Percentiles rank a stretch among this genome's conserved stretches.
Conservation (phyloP, 2,888 invertebrate genomes). For the Dasysyrphus tricinctus region DNA sequence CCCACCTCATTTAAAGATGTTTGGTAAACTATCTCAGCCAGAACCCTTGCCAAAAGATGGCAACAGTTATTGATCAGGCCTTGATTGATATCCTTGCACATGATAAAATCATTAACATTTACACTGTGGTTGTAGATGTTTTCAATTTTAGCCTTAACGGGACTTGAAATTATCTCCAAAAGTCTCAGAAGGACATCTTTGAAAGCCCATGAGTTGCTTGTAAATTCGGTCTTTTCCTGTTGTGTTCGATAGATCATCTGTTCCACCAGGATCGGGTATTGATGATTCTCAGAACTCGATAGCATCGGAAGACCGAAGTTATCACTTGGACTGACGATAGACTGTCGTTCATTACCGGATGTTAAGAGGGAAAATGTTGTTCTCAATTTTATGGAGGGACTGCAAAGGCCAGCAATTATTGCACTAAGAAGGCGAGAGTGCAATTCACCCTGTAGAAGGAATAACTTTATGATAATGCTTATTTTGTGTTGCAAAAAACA, state of each 20-base stretch:
- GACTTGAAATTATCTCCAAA: slow-evolving; percentile 91
- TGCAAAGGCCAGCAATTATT: slow-evolving; percentile 93
- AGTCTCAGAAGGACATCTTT: slow-evolving; percentile 93
- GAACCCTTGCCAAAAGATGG: slow-evolving; percentile 91
- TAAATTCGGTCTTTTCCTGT: slow-evolving; percentile 83
- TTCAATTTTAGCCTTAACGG: slow-evolving; percentile 86
- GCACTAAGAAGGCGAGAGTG: slow-evolving; percentile 88
- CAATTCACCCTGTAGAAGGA: slow-evolving; percentile 74
- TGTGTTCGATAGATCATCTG: slow-evolving; percentile 90
- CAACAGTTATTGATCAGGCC: slow-evolving; percentile 88
- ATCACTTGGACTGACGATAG: slow-evolving; percentile 87
- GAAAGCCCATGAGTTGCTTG: slow-evolving; percentile 84
- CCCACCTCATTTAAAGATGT: slow-evolving; percentile 90
- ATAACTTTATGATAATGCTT: not conserved
- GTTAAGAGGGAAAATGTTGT: slow-evolving; percentile 90
- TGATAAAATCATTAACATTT: slow-evolving; percentile 82
- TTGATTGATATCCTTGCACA: slow-evolving; percentile 83
- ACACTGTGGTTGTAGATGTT: slow-evolving; percentile 81
- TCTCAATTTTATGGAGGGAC: slow-evolving; percentile 89
- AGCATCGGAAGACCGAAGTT: slow-evolving; percentile 88
- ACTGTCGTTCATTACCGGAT: slow-evolving; percentile 82
- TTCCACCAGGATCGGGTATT: slow-evolving; percentile 90
- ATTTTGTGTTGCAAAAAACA: slow-evolving; percentile 48
- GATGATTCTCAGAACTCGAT: slow-evolving; percentile 87
- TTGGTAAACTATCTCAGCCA: slow-evolving; percentile 93